A percentile compares a stretch with the other conserved stretches of the same genome.
These are phyloP conservation scores for Acomys russatus DNA, from an alignment of 2,797 vertebrate species.

Conservation along the genomic window DNA sequence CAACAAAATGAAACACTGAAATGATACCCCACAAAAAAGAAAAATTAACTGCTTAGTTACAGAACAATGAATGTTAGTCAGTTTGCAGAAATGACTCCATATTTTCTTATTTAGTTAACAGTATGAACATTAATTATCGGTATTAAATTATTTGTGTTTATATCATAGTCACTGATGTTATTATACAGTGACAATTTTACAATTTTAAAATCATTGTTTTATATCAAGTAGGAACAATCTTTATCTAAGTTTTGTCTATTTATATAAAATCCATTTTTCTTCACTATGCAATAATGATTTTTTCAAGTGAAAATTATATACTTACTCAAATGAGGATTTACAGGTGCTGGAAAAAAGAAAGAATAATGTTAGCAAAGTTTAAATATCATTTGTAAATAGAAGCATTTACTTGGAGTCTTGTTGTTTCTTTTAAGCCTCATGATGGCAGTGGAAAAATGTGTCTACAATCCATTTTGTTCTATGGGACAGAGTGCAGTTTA, in stretches of 20 bases:
- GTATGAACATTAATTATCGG: neutral
- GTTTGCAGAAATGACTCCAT: neutral
- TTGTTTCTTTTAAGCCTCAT: constrained; percentile 58
- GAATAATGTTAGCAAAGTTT: constrained; percentile 76
- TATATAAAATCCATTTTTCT: neutral
- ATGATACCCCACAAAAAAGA: neutral
- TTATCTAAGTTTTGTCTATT: neutral
- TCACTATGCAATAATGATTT: constrained; percentile 3
- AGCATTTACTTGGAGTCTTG: neutral
- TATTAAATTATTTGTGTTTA: constrained; percentile 17
- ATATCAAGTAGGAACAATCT: neutral
- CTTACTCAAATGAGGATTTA: constrained; percentile 99
- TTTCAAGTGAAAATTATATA: constrained; percentile 85
- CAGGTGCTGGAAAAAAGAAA: constrained; percentile 94
- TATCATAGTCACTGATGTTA: neutral
- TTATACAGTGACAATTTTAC: neutral
- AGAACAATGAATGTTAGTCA: neutral
- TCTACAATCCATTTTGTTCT: constrained; percentile 29
- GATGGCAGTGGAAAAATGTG: constrained; percentile 25
- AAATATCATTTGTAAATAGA: neutral
- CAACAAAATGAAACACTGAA: neutral
- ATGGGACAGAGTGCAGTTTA: constrained; percentile 17
- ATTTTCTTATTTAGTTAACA: neutral
- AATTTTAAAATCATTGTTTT: constrained; percentile 23
- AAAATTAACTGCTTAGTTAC: neutral